Evolutionary conservation across 2,797 vertebrate genomes (phyloP).

Genomic region (Chelmon rostratus): DNA sequence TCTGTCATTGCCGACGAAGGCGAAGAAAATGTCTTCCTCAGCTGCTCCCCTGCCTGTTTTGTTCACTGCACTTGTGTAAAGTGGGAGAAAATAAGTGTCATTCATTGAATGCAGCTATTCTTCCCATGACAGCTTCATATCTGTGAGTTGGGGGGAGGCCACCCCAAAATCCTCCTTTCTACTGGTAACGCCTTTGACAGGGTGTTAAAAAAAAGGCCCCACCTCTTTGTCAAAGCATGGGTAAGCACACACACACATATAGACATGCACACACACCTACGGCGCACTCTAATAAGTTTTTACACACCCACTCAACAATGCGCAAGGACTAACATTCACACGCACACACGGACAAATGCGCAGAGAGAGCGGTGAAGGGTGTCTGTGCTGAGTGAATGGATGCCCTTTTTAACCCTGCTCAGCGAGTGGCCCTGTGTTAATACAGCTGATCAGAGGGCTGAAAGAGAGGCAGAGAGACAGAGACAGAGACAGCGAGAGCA

Average conservation of each 20-base stretch:
- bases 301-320: constrained; percentile 69
- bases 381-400: constrained; percentile 76
- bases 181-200: constrained; percentile 96
- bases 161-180: constrained; percentile 90
- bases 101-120: constrained; percentile 98
- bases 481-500: constrained; percentile 10
- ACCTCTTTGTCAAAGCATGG: constrained; percentile 78
- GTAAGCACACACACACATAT: constrained; percentile 50
- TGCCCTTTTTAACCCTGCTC: constrained; percentile 92
- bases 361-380: constrained; percentile 63
- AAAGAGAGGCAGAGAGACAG: constrained; percentile 66
- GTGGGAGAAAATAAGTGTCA: constrained; percentile 99
- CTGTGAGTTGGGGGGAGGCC: constrained; percentile 93
- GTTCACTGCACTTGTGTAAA: constrained; percentile 96
- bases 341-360: constrained; percentile 36
- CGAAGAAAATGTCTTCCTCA: constrained; percentile 93
- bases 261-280: constrained; percentile 56
- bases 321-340: constrained; percentile 51
- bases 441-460: constrained; percentile 95
- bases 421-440: constrained; percentile 94
- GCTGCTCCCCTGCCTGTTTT: constrained; percentile 95
- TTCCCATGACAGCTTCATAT: constrained; percentile 99
- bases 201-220: constrained; percentile 89
- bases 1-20: constrained; percentile 93
- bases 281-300: constrained; percentile 67